Base-by-base conservation (phyloP, 2,888 invertebrate species). In the Lottia gigantea region DNA sequence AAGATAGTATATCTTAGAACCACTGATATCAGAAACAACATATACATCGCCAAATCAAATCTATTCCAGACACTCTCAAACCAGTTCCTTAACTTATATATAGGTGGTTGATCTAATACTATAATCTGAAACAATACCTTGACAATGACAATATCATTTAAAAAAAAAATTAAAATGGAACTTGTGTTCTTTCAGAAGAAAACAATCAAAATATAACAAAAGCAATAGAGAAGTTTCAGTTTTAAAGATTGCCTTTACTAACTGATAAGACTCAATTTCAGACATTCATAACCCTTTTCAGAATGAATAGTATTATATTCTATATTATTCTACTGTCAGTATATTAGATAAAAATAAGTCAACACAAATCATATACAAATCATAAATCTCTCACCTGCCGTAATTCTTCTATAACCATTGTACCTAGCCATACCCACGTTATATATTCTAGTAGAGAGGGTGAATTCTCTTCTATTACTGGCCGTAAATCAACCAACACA, bases 51-150 rank as follows among this genome's bases (percentile, higher is more conserved):
- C 67, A 84, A 73, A 73, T 88, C 88, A 79, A 87, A 84, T 31
- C 77, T 74, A 72, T 88, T 88, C 88, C 88, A 88, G 25, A 82
- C 75, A 62, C 80, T 83, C 8, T 72, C 68, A 75, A 84, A 84
- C 84, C 88, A 88, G 70, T 76, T 80, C 8, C 74, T 67, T 23
- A 67, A 62, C 62, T 55, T 55, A 55, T 55, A 55, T 14, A 4
- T 55, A 2, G 55, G 55, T 2, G 55, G 75, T 26, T 83, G 82
- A 68, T 87, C 86, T 49, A 78, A 75, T 11, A 81, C 75, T 14
- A 85, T 62, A 11, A 87, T 70, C 87, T 87, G 78, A 19, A 74
- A 75, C 25, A 67, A 45, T 25, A 46, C 1, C 0, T 26, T 63
- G 25, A 63, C 8, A 63, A 61, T 23, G 55, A 55, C 55, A 55